These are phyloP conservation scores for Dipus sagitta DNA, from an alignment of 2,797 vertebrate species.

Conservation along the genomic window DNA sequence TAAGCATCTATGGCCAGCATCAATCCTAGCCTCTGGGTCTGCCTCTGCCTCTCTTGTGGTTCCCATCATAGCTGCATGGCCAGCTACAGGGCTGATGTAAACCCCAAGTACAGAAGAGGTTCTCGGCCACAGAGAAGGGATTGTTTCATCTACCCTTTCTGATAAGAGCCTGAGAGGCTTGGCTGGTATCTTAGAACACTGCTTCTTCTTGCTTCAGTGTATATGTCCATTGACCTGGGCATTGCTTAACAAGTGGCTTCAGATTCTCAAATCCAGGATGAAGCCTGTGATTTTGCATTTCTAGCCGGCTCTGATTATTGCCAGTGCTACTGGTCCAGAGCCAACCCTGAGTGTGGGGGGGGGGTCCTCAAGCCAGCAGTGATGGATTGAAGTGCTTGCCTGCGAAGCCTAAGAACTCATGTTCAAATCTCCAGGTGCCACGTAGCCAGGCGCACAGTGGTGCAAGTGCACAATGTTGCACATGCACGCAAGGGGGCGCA, in stretches of 20 bases:
- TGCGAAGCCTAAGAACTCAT: too few relatives aligned
- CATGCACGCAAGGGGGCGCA: too few relatives aligned
- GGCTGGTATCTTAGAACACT: neutral
- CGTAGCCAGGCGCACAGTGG: too few relatives aligned
- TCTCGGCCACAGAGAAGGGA: neutral
- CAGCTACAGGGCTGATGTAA: neutral
- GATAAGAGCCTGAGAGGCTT: neutral
- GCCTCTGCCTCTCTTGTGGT: neutral
- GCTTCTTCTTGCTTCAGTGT: neutral
- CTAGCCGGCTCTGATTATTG: neutral
- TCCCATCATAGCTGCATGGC: neutral
- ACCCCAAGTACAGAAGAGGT: neutral
- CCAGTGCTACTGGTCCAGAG: neutral
- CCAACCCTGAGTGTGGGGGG: neutral
- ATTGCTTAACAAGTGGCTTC: slow-evolving; percentile 6
- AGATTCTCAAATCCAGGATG: neutral
- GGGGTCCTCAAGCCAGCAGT: neutral
- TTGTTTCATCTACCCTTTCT: neutral
- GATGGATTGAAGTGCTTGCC: neutral
- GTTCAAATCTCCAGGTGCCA: too few relatives aligned
- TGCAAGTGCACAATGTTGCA: too few relatives aligned
- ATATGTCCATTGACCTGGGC: neutral
- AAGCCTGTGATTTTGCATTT: neutral
- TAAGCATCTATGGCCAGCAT: neutral
- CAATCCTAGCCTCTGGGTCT: neutral